Conservation (phyloP, 2,888 invertebrate species). For the Lasioglossum zephyrum region DNA sequence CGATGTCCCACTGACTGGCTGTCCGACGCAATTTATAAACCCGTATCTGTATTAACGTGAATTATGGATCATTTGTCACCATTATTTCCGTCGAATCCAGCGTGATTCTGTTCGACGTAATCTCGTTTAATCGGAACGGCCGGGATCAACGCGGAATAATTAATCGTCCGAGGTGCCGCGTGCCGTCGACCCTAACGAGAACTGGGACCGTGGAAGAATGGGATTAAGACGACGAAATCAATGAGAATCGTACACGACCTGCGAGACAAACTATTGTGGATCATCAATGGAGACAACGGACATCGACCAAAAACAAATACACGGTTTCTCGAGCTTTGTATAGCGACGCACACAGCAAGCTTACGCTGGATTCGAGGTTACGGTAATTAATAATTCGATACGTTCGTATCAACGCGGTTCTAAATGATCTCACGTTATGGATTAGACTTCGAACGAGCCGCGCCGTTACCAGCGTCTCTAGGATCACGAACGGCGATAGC, state of each 20-base stretch:
- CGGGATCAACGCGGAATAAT: conserved; percentile 57
- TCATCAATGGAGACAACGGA: conserved; percentile 30
- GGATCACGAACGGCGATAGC: neutral
- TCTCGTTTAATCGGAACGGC: conserved; percentile 55
- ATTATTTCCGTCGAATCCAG: conserved; percentile 56
- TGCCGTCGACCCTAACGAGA: neutral
- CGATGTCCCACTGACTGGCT: conserved; percentile 36
- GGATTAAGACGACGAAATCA: conserved; percentile 49
- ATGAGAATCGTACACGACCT: conserved; percentile 27
- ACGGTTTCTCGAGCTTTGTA: conserved; percentile 21
- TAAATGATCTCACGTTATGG: conserved; percentile 63
- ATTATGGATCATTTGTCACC: conserved; percentile 69
- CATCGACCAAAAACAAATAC: neutral
- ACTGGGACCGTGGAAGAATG: conserved; percentile 15
- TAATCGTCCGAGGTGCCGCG: conserved; percentile 47
- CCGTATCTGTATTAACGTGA: conserved; percentile 52
- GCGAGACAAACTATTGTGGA: conserved; percentile 28
- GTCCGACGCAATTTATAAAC: conserved; percentile 50
- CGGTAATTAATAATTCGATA: conserved; percentile 77
- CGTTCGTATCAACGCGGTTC: conserved; percentile 72
- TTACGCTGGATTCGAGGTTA: conserved; percentile 57
- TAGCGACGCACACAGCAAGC: conserved; percentile 40
- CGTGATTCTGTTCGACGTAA: conserved; percentile 51
- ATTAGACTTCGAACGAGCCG: conserved; percentile 35
- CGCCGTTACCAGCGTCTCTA: conserved; percentile 28